These are phyloP conservation scores for Caenorhabditis tropicalis DNA, from an alignment of 1,140 invertebrate species.

Conservation along the genomic window DNA sequence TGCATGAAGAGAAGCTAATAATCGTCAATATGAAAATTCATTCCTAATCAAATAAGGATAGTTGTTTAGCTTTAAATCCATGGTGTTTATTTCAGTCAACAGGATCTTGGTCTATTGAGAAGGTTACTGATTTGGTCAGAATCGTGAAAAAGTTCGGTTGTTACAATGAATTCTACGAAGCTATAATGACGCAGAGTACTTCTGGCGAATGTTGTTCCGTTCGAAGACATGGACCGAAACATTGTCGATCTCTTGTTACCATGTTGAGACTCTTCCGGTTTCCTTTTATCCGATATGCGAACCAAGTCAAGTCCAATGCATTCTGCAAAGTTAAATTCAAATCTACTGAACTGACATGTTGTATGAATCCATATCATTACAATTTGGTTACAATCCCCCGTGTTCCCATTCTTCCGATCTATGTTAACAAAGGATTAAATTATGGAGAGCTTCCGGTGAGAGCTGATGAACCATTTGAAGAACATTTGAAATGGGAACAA, in stretches of 20 bases:
- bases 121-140: background rate
- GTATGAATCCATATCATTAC: conserved; percentile 98
- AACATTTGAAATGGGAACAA: background rate
- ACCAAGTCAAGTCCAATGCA: background rate
- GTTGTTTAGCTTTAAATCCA: too few species aligned
- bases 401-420: background rate
- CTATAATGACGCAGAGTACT: background rate
- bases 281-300: background rate
- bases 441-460: background rate
- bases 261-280: background rate
- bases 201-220: background rate
- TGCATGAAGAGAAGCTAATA: too few species aligned
- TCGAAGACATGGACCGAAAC: background rate
- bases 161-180: background rate
- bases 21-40: too few species aligned
- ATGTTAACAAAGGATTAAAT: background rate
- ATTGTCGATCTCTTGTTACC: background rate
- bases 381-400: conserved; percentile 73
- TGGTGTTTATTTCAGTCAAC: background rate
- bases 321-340: background rate
- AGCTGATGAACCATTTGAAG: background rate
- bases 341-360: conserved; percentile 76
- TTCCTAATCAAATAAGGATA: too few species aligned
- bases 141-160: background rate
- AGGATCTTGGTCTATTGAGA: background rate